Evolutionary conservation across 1,140 invertebrate species (phyloP), one percentile per base, ranked within the genome.

Genomic region (Drosophila murphyi): DNA sequence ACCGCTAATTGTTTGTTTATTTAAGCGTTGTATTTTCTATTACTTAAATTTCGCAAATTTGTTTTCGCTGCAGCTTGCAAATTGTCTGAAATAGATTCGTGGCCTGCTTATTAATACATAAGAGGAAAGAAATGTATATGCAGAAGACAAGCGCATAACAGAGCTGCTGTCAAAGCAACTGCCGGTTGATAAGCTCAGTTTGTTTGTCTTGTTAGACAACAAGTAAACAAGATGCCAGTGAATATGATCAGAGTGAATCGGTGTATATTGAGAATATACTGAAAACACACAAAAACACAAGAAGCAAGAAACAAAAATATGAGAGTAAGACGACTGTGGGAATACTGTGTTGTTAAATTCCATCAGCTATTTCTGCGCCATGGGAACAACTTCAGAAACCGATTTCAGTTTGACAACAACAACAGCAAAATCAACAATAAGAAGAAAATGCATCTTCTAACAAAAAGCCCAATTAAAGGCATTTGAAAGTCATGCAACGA

Each of bases 1-100:
- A 45, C 41, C 71, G 80, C 83, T 88, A 87, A 87, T 87, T 88
- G 76, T 88, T 87, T 82, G 85, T 83, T 87, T 80, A 83, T 80
- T 87, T 87, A 72, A 69, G 52, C 60, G 67, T 82, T 88, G 65
- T 57, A 72, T 82, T 82, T 87, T 79, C 78, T 78, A 80, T 77
- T 85, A 78, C 75, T 64, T 61, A 39, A 48, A 73, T 64, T 68
- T 47, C 50, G 63, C 69, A 35, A 59, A 69, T 56, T 57, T 76
- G 67, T 62, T 60, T 77, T 64, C 10, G 47, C n/a, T 82, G 79
- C 79, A 73, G 72, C 69, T 70, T 43, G 35, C 55, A 48, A 43
- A 61, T 37, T 60, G 35, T 45, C 29, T 59, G 35, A 43, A 48
- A 43, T 29, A 3, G 29, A 52, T 55, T 39, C 48, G 41, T 59